phyloP scores from a whole-genome alignment of 2,113 vertebrate species.

The Ammospiza caudacuta region DNA sequence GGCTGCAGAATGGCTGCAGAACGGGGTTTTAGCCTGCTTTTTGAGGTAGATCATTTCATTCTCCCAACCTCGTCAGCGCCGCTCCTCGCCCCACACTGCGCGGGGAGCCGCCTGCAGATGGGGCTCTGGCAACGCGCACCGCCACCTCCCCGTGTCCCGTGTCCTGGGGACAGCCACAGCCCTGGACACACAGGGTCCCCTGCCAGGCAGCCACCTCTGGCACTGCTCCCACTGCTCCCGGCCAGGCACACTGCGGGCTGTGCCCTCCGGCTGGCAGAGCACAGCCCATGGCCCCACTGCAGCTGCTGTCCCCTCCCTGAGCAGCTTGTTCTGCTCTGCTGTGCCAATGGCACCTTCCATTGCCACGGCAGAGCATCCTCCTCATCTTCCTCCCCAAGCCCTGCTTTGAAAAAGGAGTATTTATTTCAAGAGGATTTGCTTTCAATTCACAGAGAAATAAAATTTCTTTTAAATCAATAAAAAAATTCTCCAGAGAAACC shows the following conservation, averaged over 20 bases:
- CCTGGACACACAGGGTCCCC: not conserved
- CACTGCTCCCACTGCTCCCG: not conserved
- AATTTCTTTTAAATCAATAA: not conserved
- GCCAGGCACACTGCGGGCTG: not conserved
- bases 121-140: not conserved
- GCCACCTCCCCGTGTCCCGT: not conserved
- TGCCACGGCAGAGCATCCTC: too few species aligned
- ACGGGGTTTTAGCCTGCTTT: fast-evolving
- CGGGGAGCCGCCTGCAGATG: not conserved
- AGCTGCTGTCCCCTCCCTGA: not conserved
- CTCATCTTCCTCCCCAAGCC: not conserved
- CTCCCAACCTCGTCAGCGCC: fast-evolving
- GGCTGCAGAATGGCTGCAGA: not conserved
- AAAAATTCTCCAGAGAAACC: not conserved
- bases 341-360: not conserved
- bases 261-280: not conserved
- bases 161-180: not conserved
- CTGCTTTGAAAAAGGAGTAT: not conserved
- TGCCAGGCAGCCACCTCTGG: not conserved
- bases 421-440: not conserved
- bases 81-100: fast-evolving
- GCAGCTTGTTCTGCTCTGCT: not conserved
- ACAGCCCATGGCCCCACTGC: not conserved
- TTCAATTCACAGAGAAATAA: not conserved
- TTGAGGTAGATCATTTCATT: fast-evolving